Base-by-base conservation (phyloP, 2,797 vertebrate species). In the Schizothorax lantsangensis region DNA sequence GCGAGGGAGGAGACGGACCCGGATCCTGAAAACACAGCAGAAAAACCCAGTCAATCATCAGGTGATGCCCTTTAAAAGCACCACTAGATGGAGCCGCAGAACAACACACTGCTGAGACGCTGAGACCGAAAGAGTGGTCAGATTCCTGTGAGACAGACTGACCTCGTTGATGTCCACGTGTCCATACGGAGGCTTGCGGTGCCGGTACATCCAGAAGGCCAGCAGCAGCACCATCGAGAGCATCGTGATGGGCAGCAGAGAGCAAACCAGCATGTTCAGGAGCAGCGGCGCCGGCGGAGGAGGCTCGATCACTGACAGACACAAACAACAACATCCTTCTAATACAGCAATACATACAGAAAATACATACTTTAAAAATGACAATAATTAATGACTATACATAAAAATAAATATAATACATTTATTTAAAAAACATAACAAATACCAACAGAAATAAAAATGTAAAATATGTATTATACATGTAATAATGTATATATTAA, bases 141-240 rank as follows among this genome's bases (percentile, higher is more conserved):
- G 43, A 45, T 12, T 11, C 17, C 47, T 21, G 7, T 2, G 11
- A 78, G 30, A n/a, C 14, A 0, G 45, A 52, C 73, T 11, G 47
- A 91, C 91, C 91, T 92, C 97, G 0, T 95, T 95, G 87, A 98
- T 88, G 92, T 98, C 97, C n/a, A 98, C 97, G 0, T 99, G 97
- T 80, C 97, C 97, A 0, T 99, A 99, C 0, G 97, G 97, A 1
- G 97, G 97, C 86, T 98, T 98, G 15, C 96, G 95, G 89, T 98
- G 97, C 0, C 96, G 95, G 87, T 98, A 98, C 96, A 97, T 97
- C 98, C 98, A 99, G 91, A 98, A 96, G 8, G 96, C 96, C 86
- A 97, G 92, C 87, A 98, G 95, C 86, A 99, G 93, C 3, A 95
- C 89, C 84, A 97, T 80, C 8, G 95, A 96, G 71, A 99, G 95